phyloP scores from a whole-genome alignment of 2,888 invertebrate species.

The Rotaria socialis region DNA sequence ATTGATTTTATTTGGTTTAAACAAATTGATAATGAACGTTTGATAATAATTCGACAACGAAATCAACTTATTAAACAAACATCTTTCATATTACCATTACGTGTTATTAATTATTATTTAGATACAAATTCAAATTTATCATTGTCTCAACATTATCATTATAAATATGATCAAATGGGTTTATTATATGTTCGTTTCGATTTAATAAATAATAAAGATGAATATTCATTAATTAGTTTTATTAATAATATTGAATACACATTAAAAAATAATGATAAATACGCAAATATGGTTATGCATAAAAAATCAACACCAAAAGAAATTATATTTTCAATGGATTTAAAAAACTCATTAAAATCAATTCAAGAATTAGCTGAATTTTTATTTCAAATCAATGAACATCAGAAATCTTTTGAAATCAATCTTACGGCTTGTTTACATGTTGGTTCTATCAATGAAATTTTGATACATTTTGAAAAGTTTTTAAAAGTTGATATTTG shows the following conservation, averaged over 20 bases:
- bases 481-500: background rate
- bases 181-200: slow-evolving; percentile 2
- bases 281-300: background rate
- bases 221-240: background rate
- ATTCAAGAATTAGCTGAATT: slow-evolving; percentile 7
- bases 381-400: background rate
- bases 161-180: slow-evolving; percentile 29
- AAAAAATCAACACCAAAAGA: background rate
- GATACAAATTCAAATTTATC: background rate
- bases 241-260: slow-evolving; percentile 24
- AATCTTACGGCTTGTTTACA: slow-evolving; percentile 12
- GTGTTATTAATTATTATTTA: slow-evolving; percentile 35
- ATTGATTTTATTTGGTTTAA: slow-evolving; percentile 24
- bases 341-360: background rate
- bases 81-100: background rate
- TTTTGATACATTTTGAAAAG: background rate
- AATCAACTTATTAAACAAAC: slow-evolving; percentile 5
- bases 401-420: background rate
- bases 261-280: background rate
- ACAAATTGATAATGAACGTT: background rate
- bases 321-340: background rate
- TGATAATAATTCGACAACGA: background rate
- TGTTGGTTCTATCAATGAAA: background rate
- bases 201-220: background rate
- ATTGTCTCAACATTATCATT: slow-evolving; percentile 34